phyloP scores from a whole-genome alignment of 2,797 vertebrate genomes.

The Lophotriccus pileatus region DNA sequence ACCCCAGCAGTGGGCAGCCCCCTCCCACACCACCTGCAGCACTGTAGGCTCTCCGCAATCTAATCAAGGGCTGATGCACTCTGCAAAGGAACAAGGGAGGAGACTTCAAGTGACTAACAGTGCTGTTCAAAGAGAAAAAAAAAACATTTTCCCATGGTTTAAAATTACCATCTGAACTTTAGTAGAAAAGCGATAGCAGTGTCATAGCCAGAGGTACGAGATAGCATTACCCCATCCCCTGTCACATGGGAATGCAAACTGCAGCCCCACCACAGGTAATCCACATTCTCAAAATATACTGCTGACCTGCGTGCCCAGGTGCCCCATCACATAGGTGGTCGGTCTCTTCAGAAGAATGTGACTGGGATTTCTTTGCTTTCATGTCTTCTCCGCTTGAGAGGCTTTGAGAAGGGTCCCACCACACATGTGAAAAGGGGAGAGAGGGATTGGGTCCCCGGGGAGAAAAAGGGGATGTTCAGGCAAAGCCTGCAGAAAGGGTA shows the following conservation, averaged over 20 bases:
- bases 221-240: background rate
- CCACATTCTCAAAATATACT: background rate
- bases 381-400: background rate
- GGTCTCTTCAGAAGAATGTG: background rate
- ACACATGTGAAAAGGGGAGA: background rate
- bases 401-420: background rate
- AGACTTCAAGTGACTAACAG: background rate
- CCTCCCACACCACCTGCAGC: background rate
- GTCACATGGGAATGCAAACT: background rate
- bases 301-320: slow-evolving; percentile 10
- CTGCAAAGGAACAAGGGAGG: background rate
- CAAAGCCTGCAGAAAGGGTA: background rate
- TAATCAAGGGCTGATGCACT: background rate
- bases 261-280: slow-evolving; percentile 1
- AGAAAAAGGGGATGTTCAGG: background rate
- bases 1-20: background rate
- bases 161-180: slow-evolving; percentile 44
- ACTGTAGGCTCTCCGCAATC: background rate
- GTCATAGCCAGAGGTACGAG: background rate
- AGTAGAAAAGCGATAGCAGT: background rate
- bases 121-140: slow-evolving; percentile 21
- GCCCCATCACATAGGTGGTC: slow-evolving; percentile 21
- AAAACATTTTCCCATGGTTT: slow-evolving; percentile 62
- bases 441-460: background rate
- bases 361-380: slow-evolving; percentile 23